Evolutionary conservation across 2,797 vertebrate species (phyloP).

Genomic region (Spinibarbus caldwelli): DNA sequence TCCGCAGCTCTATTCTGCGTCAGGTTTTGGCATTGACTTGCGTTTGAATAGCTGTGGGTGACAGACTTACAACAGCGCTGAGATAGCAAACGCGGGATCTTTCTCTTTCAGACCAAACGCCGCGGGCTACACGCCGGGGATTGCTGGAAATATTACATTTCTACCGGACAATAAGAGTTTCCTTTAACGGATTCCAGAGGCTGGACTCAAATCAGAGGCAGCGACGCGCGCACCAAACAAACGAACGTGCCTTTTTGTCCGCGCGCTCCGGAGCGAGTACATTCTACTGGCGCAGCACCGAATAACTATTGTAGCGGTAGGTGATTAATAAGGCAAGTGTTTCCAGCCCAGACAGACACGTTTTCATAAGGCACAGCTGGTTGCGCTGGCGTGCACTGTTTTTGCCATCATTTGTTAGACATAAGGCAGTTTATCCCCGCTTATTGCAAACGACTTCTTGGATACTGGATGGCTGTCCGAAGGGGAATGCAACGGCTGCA

Average conservation of each 20-base stretch:
- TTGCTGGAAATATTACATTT: constrained; percentile 54
- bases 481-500: constrained; percentile 63
- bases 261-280: constrained; percentile 62
- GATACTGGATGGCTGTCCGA: constrained; percentile 69
- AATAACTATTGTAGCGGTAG: constrained; percentile 73
- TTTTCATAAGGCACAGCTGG: constrained; percentile 66
- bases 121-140: constrained; percentile 49
- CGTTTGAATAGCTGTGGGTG: constrained; percentile 69
- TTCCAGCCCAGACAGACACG: constrained; percentile 68
- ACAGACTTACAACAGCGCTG: constrained; percentile 73
- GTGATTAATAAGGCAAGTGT: constrained; percentile 69
- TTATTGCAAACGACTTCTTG: constrained; percentile 65
- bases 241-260: constrained; percentile 60
- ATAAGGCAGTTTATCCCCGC: constrained; percentile 57
- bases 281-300: constrained; percentile 68
- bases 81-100: constrained; percentile 64
- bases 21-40: constrained; percentile 76
- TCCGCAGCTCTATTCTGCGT: constrained; percentile 74
- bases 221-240: constrained; percentile 55
- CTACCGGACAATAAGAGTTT: constrained; percentile 69
- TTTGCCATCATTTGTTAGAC: constrained; percentile 55
- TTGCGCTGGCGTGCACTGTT: constrained; percentile 62
- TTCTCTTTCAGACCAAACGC: constrained; percentile 62
- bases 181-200: constrained; percentile 55
- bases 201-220: constrained; percentile 55